Evolutionary conservation across 2,797 vertebrate genomes (phyloP).

Genomic region (Chloroceryle amazona): DNA sequence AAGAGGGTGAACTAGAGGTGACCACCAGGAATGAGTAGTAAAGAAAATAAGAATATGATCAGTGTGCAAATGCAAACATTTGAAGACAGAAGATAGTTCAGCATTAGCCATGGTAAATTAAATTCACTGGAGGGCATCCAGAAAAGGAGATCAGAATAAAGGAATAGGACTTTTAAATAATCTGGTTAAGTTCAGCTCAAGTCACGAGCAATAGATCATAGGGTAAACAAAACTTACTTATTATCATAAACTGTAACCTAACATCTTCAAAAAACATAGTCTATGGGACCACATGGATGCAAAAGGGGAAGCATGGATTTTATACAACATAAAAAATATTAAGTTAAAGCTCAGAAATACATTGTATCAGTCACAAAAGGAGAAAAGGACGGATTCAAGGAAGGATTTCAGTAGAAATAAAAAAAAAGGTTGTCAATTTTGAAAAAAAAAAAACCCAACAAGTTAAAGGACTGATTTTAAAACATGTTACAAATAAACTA

Average conservation of each 20-base stretch:
- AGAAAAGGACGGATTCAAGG: not conserved
- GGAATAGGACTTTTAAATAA: not conserved
- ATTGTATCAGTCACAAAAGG: not conserved
- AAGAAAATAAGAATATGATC: not conserved
- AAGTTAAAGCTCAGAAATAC: not conserved
- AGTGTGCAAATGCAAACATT: not conserved
- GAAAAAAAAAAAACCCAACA: not conserved
- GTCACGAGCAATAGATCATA: not conserved
- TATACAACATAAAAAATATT: not conserved
- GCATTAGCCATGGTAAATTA: not conserved
- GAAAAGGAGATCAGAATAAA: not conserved
- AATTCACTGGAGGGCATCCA: not conserved
- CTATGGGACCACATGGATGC: not conserved
- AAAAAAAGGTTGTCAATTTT: not conserved
- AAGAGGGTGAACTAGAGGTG: not conserved
- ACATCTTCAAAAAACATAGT: not conserved
- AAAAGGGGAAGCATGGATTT: not conserved
- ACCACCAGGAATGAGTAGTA: not conserved
- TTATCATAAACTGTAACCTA: not conserved
- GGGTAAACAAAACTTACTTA: not conserved
- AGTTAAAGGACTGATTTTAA: not conserved
- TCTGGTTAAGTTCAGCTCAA: not conserved
- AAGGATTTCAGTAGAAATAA: not conserved
- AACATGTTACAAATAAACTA: not conserved
- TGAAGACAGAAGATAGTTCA: not conserved